Evolutionary conservation across 1,140 invertebrate genomes (phyloP).

Genomic region (Cydia splendana): DNA sequence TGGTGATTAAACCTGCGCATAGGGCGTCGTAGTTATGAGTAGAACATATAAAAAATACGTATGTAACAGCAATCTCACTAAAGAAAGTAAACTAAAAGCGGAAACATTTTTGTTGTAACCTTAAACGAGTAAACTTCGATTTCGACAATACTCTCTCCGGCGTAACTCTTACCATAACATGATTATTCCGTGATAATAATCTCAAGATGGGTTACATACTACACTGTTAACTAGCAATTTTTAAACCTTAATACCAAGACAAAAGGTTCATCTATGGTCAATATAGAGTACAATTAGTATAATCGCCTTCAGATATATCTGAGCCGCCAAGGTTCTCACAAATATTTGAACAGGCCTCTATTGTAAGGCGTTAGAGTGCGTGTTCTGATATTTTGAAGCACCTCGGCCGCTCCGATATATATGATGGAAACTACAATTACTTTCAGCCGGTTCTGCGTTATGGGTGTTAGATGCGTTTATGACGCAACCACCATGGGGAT

Average conservation of each 20-base stretch:
- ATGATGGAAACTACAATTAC: constrained; percentile 35
- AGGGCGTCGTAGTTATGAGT: too few species aligned
- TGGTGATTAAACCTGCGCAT: too few species aligned
- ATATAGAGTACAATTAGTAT: too few species aligned
- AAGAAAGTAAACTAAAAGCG: constrained; percentile 3
- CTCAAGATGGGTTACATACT: constrained; percentile 35
- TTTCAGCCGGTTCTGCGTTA: constrained; percentile 39
- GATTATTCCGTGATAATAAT: constrained; percentile 42
- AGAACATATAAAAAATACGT: too few species aligned
- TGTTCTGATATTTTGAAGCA: too few species aligned
- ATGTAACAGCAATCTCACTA: background rate
- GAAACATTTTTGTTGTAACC: constrained; percentile 28
- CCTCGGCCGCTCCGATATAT: too few species aligned
- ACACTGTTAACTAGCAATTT: background rate
- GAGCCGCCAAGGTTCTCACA: too few species aligned
- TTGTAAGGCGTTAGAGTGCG: background rate
- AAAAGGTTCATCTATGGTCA: too few species aligned
- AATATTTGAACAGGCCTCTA: too few species aligned
- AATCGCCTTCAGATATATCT: too few species aligned
- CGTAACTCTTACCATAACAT: constrained; percentile 10
- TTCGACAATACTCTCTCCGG: constrained; percentile 11
- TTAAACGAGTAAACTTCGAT: background rate
- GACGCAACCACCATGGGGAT: constrained; percentile 16
- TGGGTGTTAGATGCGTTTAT: constrained; percentile 39
- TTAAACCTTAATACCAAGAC: too few species aligned